Conservation (phyloP, 1,140 invertebrate genomes). For the Penaeus chinensis region DNA sequence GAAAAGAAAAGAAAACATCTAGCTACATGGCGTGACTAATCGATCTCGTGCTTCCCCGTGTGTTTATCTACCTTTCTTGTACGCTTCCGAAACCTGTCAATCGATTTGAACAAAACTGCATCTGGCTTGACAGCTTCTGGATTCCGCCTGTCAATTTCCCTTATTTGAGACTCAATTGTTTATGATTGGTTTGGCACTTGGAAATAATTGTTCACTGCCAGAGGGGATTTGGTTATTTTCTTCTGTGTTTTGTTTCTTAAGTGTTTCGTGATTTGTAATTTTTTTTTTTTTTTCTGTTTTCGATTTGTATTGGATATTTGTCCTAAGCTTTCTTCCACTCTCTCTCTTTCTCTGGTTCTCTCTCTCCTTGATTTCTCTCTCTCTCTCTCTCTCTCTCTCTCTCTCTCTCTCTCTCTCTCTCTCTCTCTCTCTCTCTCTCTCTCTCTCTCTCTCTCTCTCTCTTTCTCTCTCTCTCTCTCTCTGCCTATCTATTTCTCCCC, state of each 20-base stretch:
- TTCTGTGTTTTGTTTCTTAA: neutral
- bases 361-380: neutral
- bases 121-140: too few relatives aligned
- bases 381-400: neutral
- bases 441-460: conserved; percentile 14
- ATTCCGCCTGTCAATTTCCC: too few relatives aligned
- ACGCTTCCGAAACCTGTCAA: too few relatives aligned
- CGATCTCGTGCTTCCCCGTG: too few relatives aligned
- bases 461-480: neutral
- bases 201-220: too few relatives aligned
- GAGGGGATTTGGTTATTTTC: neutral
- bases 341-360: neutral
- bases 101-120: too few relatives aligned
- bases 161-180: too few relatives aligned
- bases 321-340: neutral
- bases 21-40: too few relatives aligned
- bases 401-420: neutral
- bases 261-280: neutral
- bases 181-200: too few relatives aligned
- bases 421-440: conserved; percentile 6
- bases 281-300: conserved; percentile 2
- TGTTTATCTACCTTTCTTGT: too few relatives aligned
- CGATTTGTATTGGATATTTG: neutral
- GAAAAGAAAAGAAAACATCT: too few relatives aligned
- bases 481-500: neutral